Conservation (phyloP, 2,888 invertebrate species). For the Lissonota sp. region DNA sequence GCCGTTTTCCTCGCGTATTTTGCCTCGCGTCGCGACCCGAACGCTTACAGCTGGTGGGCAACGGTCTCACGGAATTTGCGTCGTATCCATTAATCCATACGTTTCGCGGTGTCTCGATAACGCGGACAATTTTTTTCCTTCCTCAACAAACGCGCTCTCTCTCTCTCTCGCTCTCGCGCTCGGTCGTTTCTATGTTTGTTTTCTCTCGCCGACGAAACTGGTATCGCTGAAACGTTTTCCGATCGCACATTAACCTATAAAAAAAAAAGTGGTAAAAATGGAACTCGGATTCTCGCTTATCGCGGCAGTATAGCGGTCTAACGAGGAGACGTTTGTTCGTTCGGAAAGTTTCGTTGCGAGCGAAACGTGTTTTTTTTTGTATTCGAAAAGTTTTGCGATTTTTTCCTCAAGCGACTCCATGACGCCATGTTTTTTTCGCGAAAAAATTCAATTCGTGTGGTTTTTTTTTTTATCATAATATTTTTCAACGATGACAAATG, state of each 20-base stretch:
- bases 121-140: background rate
- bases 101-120: background rate
- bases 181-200: background rate
- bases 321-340: too few relatives aligned
- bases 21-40: background rate
- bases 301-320: too few relatives aligned
- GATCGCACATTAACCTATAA: conserved; percentile 1
- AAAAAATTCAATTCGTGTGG: too few relatives aligned
- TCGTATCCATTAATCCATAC: background rate
- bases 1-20: background rate
- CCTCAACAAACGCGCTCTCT: background rate
- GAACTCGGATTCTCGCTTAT: too few relatives aligned
- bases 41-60: conserved; percentile 46
- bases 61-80: background rate
- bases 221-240: background rate
- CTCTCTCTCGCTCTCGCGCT: background rate
- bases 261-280: background rate
- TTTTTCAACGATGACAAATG: background rate
- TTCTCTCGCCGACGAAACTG: background rate
- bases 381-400: too few relatives aligned
- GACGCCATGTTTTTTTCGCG: too few relatives aligned
- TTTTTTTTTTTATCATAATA: too few relatives aligned
- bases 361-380: too few relatives aligned
- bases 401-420: too few relatives aligned
- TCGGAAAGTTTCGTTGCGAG: too few relatives aligned